Percentiles rank a stretch among this genome's conserved stretches.
Evolutionary conservation across 1,140 invertebrate species (phyloP).

Genomic region (Acromyrmex heyeri): DNA sequence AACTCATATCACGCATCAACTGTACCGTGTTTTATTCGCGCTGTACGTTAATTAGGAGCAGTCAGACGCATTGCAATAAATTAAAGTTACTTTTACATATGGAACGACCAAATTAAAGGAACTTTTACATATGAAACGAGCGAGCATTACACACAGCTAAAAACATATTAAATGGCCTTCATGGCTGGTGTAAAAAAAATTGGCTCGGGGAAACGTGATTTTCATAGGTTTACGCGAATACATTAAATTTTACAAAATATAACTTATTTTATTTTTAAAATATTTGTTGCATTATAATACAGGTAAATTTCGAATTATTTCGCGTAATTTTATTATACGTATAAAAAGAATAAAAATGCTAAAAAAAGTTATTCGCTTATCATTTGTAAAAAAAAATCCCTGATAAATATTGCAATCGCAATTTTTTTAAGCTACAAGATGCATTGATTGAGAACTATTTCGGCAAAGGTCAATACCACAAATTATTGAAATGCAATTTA

Average conservation of each 20-base stretch:
- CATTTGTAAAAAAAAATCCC: conserved; percentile 23
- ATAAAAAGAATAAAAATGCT: conserved; percentile 16
- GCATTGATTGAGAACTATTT: not conserved
- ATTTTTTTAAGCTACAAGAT: conserved; percentile 11
- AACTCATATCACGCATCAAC: conserved; percentile 53
- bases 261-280: not conserved
- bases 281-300: not conserved
- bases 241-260: not conserved
- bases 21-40: conserved; percentile 56
- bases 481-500: conserved; percentile 41
- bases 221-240: not conserved
- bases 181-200: conserved; percentile 7
- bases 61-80: conserved; percentile 63
- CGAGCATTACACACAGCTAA: not conserved
- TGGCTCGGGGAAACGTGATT: conserved; percentile 21
- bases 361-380: not conserved
- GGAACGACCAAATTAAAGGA: conserved; percentile 53
- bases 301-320: not conserved
- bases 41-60: conserved; percentile 54
- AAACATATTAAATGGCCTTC: conserved; percentile 26
- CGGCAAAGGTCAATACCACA: not conserved
- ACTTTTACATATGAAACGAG: conserved; percentile 37
- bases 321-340: not conserved
- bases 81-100: conserved; percentile 62
- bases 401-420: conserved; percentile 11